These are phyloP conservation scores for Cavia porcellus DNA, from an alignment of 2,113 vertebrate genomes.

Conservation along the genomic window DNA sequence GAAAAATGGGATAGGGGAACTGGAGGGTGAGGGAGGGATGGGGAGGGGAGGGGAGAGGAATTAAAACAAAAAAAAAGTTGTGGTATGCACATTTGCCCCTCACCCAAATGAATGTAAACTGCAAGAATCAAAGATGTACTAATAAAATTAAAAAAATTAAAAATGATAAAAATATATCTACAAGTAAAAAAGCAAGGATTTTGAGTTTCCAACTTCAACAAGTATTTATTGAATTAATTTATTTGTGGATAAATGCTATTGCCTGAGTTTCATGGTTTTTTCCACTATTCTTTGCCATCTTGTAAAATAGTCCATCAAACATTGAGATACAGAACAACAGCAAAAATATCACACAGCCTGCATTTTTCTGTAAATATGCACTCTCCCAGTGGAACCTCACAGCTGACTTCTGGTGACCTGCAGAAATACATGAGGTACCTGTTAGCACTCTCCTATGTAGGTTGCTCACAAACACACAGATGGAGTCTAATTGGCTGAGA, in stretches of 20 bases:
- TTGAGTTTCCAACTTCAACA: constrained; percentile 37
- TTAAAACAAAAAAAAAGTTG: not conserved
- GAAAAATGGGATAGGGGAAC: not conserved
- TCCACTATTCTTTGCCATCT: constrained; percentile 17
- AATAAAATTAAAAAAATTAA: not conserved
- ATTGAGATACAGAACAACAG: not conserved
- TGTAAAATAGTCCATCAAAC: not conserved
- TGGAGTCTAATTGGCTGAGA: constrained; percentile 63
- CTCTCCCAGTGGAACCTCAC: not conserved
- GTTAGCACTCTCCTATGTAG: not conserved
- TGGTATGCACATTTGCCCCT: not conserved
- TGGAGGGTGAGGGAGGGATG: not conserved
- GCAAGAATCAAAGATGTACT: not conserved
- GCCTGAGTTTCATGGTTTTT: not conserved
- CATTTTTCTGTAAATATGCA: not conserved
- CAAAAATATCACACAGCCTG: not conserved
- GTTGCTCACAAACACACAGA: not conserved
- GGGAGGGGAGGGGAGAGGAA: not conserved
- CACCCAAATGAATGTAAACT: not conserved
- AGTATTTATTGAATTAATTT: constrained; percentile 27
- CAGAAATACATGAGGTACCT: not conserved
- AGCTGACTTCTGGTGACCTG: constrained; percentile 7
- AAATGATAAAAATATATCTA: not conserved
- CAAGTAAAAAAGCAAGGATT: not conserved
- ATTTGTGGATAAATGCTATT: constrained; percentile 29